Evolutionary conservation across 2,113 vertebrate species (phyloP).

Genomic region (Sorex fumeus): DNA sequence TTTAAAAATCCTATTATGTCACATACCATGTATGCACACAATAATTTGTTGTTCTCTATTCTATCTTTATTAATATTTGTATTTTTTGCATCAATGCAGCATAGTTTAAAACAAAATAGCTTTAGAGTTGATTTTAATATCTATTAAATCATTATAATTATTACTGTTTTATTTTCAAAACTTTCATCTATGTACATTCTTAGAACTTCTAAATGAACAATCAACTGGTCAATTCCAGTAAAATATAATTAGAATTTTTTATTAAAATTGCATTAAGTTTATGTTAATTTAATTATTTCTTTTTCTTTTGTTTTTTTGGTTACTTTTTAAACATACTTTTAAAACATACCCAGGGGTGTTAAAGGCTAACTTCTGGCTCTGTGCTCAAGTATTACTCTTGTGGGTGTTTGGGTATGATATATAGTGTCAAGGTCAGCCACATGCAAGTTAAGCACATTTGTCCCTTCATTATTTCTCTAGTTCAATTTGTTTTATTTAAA

Average conservation of each 20-base stretch:
- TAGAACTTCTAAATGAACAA: conserved; percentile 3
- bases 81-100: neutral
- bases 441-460: no score
- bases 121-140: neutral
- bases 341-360: no score
- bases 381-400: no score
- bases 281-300: no score
- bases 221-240: neutral
- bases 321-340: no score
- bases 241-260: neutral
- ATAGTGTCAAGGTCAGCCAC: no score
- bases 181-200: neutral
- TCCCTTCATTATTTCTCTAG: no score
- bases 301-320: no score
- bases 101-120: neutral
- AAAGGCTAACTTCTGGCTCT: no score
- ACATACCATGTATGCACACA: neutral
- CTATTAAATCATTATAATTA: neutral
- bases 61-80: neutral
- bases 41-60: neutral
- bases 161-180: neutral
- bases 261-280: neutral
- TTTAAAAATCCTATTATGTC: neutral
- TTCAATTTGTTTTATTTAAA: conserved; percentile 12
- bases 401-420: no score